Conservation (phyloP, 2,113 vertebrate genomes). For the Rhabdomys dilectus region DNA sequence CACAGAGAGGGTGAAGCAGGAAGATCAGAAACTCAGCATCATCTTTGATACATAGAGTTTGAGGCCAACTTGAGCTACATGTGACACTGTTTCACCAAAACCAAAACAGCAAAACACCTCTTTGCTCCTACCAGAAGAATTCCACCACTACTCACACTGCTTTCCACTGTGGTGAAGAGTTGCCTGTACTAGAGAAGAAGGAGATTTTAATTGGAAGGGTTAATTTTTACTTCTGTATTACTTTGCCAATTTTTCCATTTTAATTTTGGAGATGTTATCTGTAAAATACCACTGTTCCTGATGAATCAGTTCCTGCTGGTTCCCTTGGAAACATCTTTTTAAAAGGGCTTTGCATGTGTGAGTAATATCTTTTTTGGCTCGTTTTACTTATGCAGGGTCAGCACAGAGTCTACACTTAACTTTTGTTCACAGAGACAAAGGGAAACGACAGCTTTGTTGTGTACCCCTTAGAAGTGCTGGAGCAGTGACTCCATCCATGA, state of each 20-base stretch:
- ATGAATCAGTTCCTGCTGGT: background rate
- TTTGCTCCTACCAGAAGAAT: background rate
- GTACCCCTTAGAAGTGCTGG: background rate
- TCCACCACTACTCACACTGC: background rate
- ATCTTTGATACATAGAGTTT: background rate
- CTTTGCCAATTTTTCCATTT: constrained; percentile 12
- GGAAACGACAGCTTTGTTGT: background rate
- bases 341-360: background rate
- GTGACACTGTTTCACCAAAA: background rate
- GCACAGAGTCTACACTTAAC: background rate
- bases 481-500: background rate
- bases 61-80: background rate
- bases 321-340: background rate
- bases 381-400: background rate
- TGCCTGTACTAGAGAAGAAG: background rate
- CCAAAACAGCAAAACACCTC: background rate
- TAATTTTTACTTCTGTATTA: background rate
- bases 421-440: constrained; percentile 1
- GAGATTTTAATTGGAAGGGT: background rate
- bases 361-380: background rate
- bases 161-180: background rate
- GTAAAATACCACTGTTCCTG: background rate
- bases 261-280: background rate
- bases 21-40: background rate
- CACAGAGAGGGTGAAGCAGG: background rate